phyloP scores from a whole-genome alignment of 2,888 invertebrate genomes.

The Trichopria drosophilae region DNA sequence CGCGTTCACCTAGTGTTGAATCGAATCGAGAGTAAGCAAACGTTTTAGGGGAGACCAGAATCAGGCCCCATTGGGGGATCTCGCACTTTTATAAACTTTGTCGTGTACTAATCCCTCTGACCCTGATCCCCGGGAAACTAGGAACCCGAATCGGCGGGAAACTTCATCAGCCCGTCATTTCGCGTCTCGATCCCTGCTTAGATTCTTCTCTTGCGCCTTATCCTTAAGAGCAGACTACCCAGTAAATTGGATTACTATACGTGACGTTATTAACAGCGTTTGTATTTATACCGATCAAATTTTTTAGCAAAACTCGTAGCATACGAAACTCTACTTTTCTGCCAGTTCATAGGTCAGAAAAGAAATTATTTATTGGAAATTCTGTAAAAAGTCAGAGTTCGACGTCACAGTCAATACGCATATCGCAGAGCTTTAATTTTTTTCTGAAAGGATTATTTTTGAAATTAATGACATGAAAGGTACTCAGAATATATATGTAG shows the following conservation, averaged over 20 bases:
- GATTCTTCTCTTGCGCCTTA: constrained; percentile 33
- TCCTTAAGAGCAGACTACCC: constrained; percentile 31
- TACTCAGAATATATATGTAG: too few species aligned
- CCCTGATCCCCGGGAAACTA: constrained; percentile 43
- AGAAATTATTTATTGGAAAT: background rate
- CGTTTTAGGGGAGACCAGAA: too few species aligned
- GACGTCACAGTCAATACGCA: too few species aligned
- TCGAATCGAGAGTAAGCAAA: too few species aligned
- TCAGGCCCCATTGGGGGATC: too few species aligned
- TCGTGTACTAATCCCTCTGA: constrained; percentile 53
- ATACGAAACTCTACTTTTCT: background rate
- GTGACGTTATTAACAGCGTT: constrained; percentile 56
- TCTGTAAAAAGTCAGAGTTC: background rate
- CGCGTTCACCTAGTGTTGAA: too few species aligned
- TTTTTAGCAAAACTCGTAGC: background rate
- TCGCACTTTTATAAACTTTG: constrained; percentile 58
- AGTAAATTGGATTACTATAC: constrained; percentile 59
- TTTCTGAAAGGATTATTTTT: too few species aligned
- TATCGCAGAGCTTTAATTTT: too few species aligned
- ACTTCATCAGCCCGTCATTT: constrained; percentile 58
- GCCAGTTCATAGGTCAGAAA: background rate
- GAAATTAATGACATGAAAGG: too few species aligned
- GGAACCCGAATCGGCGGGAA: constrained; percentile 44
- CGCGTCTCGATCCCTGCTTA: constrained; percentile 47
- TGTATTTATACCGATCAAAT: constrained; percentile 44